Evolutionary conservation across 2,888 invertebrate genomes (phyloP).

Genomic region (Electrophaes corylata): DNA sequence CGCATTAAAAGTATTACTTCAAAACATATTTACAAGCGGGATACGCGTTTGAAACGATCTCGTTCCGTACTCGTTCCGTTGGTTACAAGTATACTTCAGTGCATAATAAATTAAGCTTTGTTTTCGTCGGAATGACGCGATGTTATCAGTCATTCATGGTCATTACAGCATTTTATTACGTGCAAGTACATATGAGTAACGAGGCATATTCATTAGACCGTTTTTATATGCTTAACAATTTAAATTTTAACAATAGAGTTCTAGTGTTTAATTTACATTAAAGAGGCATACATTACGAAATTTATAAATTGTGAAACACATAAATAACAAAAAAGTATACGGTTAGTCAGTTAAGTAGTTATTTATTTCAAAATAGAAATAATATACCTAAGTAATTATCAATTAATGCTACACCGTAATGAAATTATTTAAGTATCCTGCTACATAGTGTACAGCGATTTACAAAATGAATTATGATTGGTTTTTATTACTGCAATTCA

Average conservation of each 20-base stretch:
- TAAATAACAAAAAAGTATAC: neutral
- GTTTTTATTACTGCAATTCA: neutral
- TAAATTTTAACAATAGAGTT: slow-evolving; percentile 27
- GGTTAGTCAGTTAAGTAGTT: neutral
- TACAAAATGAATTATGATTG: neutral
- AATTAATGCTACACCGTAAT: neutral
- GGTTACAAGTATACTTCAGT: slow-evolving; percentile 4
- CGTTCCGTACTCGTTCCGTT: slow-evolving; percentile 18
- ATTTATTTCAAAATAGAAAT: neutral
- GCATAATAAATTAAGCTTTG: slow-evolving; percentile 39
- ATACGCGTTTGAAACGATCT: neutral
- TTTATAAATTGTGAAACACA: slow-evolving; percentile 21
- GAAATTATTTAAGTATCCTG: neutral
- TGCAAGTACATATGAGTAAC: slow-evolving; percentile 31
- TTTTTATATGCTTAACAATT: slow-evolving; percentile 32
- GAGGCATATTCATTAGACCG: slow-evolving; percentile 34
- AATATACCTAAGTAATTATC: neutral
- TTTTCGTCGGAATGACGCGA: slow-evolving; percentile 38
- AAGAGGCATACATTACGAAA: slow-evolving; percentile 24
- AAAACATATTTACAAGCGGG: too few species aligned
- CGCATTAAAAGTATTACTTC: too few species aligned
- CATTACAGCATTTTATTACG: slow-evolving; percentile 31
- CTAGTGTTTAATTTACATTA: slow-evolving; percentile 25
- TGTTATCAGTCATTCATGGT: slow-evolving; percentile 36
- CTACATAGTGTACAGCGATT: neutral